These are phyloP conservation scores for Dendrocincla fuliginosa DNA, from an alignment of 2,797 vertebrate genomes.

Conservation along the genomic window DNA sequence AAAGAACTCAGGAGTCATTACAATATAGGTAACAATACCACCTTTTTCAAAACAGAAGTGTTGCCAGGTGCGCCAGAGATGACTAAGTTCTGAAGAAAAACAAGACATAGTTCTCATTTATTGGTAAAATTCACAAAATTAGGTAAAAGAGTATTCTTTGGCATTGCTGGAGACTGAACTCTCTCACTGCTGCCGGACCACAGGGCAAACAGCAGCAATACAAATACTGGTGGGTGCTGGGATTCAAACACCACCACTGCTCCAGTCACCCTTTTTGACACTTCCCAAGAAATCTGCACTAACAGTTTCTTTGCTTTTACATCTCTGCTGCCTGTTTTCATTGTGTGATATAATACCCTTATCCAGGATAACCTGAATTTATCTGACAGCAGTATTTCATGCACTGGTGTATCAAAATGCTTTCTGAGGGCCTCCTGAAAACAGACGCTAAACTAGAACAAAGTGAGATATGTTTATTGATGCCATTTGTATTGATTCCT, in stretches of 20 bases:
- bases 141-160: not conserved
- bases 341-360: not conserved
- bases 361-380: not conserved
- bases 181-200: not conserved
- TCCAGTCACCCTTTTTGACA: not conserved
- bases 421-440: not conserved
- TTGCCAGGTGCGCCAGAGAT: constrained; percentile 61
- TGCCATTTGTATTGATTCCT: constrained; percentile 9
- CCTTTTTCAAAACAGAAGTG: constrained; percentile 57
- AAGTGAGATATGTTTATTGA: not conserved
- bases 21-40: constrained; percentile 47
- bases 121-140: not conserved
- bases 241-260: not conserved
- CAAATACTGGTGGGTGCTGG: not conserved
- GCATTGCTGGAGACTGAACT: not conserved
- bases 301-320: not conserved
- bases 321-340: not conserved
- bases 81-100: constrained; percentile 67
- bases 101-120: not conserved
- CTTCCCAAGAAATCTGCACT: not conserved
- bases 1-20: constrained; percentile 50
- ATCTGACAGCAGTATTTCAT: not conserved
- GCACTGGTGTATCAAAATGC: not conserved
- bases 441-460: not conserved
- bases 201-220: not conserved